These are phyloP conservation scores for Drosophila tsacasi DNA, from an alignment of 1,140 invertebrate species.

Conservation along the genomic window DNA sequence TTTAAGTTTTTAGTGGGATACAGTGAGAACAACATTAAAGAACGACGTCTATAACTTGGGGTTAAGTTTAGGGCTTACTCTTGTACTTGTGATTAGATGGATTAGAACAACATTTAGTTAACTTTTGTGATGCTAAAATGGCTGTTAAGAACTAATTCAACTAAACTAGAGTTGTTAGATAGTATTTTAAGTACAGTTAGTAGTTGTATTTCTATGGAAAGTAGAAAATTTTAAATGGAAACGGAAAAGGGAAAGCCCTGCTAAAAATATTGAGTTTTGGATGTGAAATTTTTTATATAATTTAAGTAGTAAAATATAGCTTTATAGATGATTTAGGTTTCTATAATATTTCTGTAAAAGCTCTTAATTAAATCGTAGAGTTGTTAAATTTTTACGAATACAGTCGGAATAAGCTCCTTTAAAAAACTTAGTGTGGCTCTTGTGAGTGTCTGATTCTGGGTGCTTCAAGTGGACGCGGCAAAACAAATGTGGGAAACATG, in stretches of 20 bases:
- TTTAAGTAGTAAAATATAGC: not conserved
- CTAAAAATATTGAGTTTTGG: too few species aligned
- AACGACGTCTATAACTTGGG: slow-evolving; percentile 44
- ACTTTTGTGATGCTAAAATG: slow-evolving; percentile 41
- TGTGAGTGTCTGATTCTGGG: slow-evolving; percentile 10
- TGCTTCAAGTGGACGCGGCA: slow-evolving; percentile 51
- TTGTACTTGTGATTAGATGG: slow-evolving; percentile 28
- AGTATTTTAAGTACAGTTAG: slow-evolving; percentile 15
- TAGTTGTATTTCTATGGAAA: slow-evolving; percentile 12
- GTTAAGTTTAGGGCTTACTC: slow-evolving; percentile 26
- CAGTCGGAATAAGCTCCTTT: not conserved
- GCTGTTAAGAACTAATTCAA: slow-evolving; percentile 25
- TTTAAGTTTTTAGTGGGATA: slow-evolving; percentile 30
- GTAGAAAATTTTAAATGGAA: slow-evolving; percentile 6
- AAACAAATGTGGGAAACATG: slow-evolving; percentile 69
- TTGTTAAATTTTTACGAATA: not conserved
- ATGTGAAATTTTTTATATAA: not conserved
- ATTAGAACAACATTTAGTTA: slow-evolving; percentile 60
- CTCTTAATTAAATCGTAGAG: not conserved
- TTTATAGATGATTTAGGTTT: not conserved
- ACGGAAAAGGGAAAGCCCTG: slow-evolving; percentile 12
- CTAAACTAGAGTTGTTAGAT: slow-evolving; percentile 22
- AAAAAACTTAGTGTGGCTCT: not conserved
- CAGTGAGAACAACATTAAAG: slow-evolving; percentile 54
- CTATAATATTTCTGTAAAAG: not conserved